These are phyloP conservation scores for Plestiodon gilberti DNA, from an alignment of 2,113 vertebrate species.

Conservation along the genomic window DNA sequence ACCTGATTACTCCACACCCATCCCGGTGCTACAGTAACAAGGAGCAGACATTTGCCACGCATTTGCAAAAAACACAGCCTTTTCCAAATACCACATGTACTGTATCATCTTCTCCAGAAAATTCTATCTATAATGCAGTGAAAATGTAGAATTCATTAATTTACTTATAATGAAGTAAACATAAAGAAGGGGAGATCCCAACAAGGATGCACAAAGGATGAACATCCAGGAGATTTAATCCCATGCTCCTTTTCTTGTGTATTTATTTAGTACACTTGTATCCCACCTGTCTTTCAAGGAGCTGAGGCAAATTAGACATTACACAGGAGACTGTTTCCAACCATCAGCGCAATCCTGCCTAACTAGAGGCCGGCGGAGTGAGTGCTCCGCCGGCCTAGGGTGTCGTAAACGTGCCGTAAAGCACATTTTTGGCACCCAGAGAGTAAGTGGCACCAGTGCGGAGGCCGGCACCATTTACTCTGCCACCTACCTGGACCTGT, in stretches of 20 bases:
- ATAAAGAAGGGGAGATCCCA: not conserved
- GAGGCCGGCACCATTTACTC: too few relatives aligned
- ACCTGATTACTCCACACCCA: not conserved
- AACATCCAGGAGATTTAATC: not conserved
- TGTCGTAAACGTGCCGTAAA: too few relatives aligned
- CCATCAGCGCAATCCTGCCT: too few relatives aligned
- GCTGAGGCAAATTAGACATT: not conserved
- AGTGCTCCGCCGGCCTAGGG: too few relatives aligned
- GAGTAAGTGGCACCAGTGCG: too few relatives aligned
- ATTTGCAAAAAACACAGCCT: not conserved
- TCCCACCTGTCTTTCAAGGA: too few relatives aligned
- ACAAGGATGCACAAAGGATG: not conserved
- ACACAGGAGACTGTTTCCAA: not conserved
- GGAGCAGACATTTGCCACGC: not conserved
- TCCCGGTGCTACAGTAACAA: not conserved
- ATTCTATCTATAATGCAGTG: not conserved
- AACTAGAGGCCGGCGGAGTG: too few relatives aligned
- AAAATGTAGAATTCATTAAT: not conserved
- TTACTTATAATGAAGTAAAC: not conserved
- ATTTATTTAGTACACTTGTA: not conserved
- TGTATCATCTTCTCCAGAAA: not conserved
- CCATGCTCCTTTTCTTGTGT: not conserved
- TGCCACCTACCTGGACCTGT: too few relatives aligned
- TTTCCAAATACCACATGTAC: not conserved
- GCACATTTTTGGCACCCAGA: too few relatives aligned